Evolutionary conservation across 2,797 vertebrate genomes (phyloP).

Genomic region (Tapera naevia): DNA sequence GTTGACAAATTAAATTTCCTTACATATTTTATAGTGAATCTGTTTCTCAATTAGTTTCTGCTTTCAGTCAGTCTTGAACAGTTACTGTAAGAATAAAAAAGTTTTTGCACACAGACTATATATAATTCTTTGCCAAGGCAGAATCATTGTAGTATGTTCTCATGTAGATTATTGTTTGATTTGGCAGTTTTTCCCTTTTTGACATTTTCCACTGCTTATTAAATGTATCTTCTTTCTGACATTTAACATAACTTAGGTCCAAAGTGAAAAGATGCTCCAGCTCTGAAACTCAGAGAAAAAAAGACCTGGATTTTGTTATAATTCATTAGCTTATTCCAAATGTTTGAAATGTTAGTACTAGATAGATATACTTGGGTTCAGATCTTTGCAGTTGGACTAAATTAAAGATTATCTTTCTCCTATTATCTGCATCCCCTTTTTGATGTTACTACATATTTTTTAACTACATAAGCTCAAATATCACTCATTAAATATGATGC

Average conservation of each 20-base stretch:
- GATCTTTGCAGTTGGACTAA: not conserved
- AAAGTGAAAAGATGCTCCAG: not conserved
- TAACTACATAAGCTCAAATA: not conserved
- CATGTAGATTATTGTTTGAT: not conserved
- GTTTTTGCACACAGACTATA: not conserved
- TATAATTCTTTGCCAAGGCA: not conserved
- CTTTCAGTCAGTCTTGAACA: not conserved
- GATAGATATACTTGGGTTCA: not conserved
- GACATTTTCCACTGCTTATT: not conserved
- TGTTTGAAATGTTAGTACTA: too few species aligned
- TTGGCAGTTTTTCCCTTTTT: not conserved
- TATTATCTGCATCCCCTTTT: not conserved
- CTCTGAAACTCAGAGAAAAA: not conserved
- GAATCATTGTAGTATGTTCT: not conserved
- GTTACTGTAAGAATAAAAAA: not conserved
- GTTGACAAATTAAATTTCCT: not conserved
- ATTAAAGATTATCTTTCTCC: not conserved
- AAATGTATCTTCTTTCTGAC: not conserved
- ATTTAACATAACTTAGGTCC: not conserved
- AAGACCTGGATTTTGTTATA: not conserved
- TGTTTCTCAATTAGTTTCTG: constrained; percentile 6
- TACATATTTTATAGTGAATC: not conserved
- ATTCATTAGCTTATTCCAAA: not conserved
- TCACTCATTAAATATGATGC: not conserved
- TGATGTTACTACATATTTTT: not conserved